A percentile compares a stretch with the other conserved stretches of the same genome.
Evolutionary conservation across 2,797 vertebrate species (phyloP).

Genomic region (Alectoris magna): DNA sequence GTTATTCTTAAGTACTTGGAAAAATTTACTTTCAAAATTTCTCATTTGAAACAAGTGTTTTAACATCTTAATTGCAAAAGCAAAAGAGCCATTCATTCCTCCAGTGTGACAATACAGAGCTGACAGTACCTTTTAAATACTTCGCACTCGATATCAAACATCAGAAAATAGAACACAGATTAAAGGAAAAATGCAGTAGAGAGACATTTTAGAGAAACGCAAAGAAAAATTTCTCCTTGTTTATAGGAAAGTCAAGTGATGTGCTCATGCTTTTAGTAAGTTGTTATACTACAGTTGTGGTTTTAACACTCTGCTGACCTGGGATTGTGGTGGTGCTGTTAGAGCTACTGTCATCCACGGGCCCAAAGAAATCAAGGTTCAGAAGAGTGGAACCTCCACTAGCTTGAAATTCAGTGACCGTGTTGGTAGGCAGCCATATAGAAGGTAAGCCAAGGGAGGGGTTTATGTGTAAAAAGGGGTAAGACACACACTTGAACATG

Average conservation of each 20-base stretch:
- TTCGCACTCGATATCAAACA: constrained; percentile 63
- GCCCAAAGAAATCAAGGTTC: constrained; percentile 95
- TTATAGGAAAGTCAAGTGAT: constrained; percentile 87
- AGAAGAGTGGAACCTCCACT: constrained; percentile 93
- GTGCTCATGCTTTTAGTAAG: constrained; percentile 82
- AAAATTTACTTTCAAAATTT: constrained; percentile 37
- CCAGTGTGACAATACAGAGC: constrained; percentile 46
- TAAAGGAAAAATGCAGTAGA: constrained; percentile 58
- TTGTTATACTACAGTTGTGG: constrained; percentile 74
- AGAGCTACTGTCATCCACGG: constrained; percentile 90
- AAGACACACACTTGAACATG: constrained; percentile 90
- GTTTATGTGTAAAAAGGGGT: constrained; percentile 85
- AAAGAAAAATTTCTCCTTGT: constrained; percentile 77
- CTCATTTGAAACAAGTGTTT: constrained; percentile 36
- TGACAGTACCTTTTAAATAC: constrained; percentile 64
- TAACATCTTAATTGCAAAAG: constrained; percentile 41
- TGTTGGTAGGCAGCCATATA: constrained; percentile 87
- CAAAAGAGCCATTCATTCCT: constrained; percentile 57
- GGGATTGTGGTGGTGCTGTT: constrained; percentile 88
- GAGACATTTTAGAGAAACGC: constrained; percentile 63
- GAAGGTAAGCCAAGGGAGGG: constrained; percentile 84
- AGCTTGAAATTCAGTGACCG: constrained; percentile 90
- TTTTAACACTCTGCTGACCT: constrained; percentile 89
- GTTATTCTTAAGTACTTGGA: constrained; percentile 16
- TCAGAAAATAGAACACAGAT: constrained; percentile 67